Percentiles rank a stretch among this genome's conserved stretches.
phyloP scores from a whole-genome alignment of 1,140 invertebrate genomes.

The Conopomorpha cramerella region DNA sequence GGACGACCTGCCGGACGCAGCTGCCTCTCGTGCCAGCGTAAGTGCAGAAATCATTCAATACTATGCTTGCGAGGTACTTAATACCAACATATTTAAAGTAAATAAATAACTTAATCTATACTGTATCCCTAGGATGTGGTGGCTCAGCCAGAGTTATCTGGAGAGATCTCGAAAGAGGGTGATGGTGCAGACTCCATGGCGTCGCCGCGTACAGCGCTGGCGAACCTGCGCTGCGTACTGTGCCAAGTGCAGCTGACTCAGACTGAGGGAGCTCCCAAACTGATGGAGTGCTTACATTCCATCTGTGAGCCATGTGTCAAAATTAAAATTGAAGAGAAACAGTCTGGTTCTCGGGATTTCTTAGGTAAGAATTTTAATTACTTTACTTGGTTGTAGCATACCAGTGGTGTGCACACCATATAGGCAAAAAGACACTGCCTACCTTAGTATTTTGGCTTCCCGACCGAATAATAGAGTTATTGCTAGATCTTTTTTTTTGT shows the following conservation, averaged over 20 bases:
- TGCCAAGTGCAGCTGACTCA: conserved; percentile 24
- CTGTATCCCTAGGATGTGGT: neutral
- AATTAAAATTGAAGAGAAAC: conserved; percentile 67
- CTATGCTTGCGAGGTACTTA: too few species aligned
- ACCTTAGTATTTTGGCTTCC: too few species aligned
- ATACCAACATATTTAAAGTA: too few species aligned
- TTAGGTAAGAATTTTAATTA: conserved; percentile 16
- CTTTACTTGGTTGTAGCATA: neutral
- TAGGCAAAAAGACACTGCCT: too few species aligned
- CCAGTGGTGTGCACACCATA: too few species aligned
- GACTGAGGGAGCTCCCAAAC: conserved; percentile 65
- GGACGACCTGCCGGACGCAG: conserved; percentile 25
- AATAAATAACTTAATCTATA: neutral
- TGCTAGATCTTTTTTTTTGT: too few species aligned
- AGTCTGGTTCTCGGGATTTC: conserved; percentile 30
- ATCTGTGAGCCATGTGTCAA: conserved; percentile 77
- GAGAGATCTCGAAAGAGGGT: conserved; percentile 10
- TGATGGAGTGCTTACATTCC: conserved; percentile 85
- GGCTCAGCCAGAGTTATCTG: conserved; percentile 1
- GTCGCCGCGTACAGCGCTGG: conserved; percentile 24
- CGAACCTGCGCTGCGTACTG: conserved; percentile 31
- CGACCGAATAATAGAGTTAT: too few species aligned
- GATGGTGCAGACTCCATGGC: conserved; percentile 37
- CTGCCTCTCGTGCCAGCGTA: conserved; percentile 8
- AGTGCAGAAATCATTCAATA: too few species aligned